These are phyloP conservation scores for Triops cancriformis DNA, from an alignment of 1,140 invertebrate species.

Conservation along the genomic window DNA sequence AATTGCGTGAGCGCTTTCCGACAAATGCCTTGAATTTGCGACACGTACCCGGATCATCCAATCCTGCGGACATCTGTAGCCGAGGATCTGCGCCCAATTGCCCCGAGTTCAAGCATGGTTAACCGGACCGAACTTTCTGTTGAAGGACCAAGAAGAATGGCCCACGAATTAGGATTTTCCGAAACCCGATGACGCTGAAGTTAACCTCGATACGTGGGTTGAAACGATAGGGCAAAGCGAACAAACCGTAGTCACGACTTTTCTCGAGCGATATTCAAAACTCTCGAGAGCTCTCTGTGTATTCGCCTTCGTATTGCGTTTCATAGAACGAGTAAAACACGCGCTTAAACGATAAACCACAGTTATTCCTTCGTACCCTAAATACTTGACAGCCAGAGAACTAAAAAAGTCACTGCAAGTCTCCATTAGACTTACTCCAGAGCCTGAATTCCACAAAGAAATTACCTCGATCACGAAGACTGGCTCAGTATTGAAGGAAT, in stretches of 20 bases:
- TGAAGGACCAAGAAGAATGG: background rate
- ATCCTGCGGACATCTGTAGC: conserved; percentile 42
- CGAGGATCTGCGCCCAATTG: conserved; percentile 33
- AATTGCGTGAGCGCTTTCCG: conserved; percentile 39
- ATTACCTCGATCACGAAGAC: background rate
- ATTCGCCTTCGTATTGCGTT: conserved; percentile 7
- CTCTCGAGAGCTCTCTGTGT: background rate
- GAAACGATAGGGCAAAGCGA: no score
- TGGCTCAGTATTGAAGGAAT: background rate
- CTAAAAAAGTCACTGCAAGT: background rate
- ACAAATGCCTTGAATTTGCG: conserved; percentile 35
- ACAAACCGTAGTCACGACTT: background rate
- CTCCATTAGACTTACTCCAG: background rate
- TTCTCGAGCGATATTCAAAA: background rate
- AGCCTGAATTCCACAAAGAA: background rate
- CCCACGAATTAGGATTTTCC: no score
- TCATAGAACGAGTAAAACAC: background rate
- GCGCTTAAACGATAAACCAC: background rate
- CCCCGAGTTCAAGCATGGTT: conserved; percentile 24
- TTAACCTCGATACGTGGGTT: no score
- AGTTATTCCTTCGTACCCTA: no score
- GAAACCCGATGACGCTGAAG: background rate
- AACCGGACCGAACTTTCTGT: conserved; percentile 26
- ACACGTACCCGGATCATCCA: no score
- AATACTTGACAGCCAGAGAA: background rate